Base-by-base conservation (phyloP, 2,113 vertebrate species). In the Apaloderma vittatum region DNA sequence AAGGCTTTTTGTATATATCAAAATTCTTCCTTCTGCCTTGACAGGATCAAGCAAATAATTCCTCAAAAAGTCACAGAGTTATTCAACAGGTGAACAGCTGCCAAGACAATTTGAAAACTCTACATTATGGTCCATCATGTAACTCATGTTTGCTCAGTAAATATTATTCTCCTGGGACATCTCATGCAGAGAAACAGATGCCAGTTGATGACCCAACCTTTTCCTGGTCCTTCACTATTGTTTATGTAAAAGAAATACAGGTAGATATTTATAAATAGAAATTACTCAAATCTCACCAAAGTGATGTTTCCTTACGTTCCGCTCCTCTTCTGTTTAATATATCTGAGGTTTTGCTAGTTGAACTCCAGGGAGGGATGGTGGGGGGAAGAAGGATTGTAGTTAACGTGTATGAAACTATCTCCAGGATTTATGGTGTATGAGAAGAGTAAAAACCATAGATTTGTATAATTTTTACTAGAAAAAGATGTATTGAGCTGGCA, bases 11-110 rank as follows among this genome's bases (percentile, higher is more conserved):
- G 85, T 96, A 88, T 94, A 96, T 91, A 94, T 94, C 97, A 97
- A 80, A 88, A 94, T 90, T 88, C 85, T 95, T 94, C 62, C 59
- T 96, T 93, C 86, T 84, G 90, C 84, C 91, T 94, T 96, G 96
- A 97, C 97, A 97, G 88, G 92, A 97, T 96, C 86, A 94, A 97
- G 96, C 85, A 95, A 97, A 96, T 94, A 94, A 93, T 97, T 95
- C 91, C 89, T 95, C 83, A 82, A 29, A 93, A 98, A 96, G 94
- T 95, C 94, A 94, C 91, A 97, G 88, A 94, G 90, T 91, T 94
- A 94, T 95, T 96, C 96, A 97, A 97, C 97, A 97, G 96, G 96
- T 97, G 96, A 96, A 97, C 96, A 97, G 97, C 94, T 96, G 97
- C 93, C 96, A 97, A 97, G 97, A 88, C 92, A 91, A 97, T 97